phyloP scores from a whole-genome alignment of 2,113 vertebrate species.

The Anhinga rufa region DNA sequence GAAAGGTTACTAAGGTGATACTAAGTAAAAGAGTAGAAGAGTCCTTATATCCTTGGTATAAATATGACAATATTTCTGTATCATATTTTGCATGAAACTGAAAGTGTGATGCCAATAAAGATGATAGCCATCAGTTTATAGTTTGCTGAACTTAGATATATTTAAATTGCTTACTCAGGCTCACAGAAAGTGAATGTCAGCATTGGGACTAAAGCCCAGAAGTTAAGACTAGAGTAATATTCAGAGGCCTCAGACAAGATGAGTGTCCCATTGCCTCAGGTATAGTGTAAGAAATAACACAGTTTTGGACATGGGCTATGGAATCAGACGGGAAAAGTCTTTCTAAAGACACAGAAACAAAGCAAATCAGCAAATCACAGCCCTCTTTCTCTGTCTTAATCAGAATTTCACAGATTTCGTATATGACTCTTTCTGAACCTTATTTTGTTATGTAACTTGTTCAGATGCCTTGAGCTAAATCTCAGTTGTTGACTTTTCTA shows the following conservation, averaged over 20 bases:
- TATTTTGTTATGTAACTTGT: not conserved
- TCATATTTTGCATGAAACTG: not conserved
- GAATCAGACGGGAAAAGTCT: not conserved
- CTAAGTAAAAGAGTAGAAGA: not conserved
- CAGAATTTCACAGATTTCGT: not conserved
- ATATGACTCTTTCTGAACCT: not conserved
- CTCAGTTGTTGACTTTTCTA: not conserved
- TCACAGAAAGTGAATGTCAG: not conserved
- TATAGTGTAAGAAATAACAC: not conserved
- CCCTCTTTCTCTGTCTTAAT: not conserved
- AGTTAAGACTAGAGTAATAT: not conserved
- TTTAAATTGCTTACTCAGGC: not conserved
- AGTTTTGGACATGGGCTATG: not conserved
- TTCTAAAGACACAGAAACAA: not conserved
- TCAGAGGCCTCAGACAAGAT: not conserved
- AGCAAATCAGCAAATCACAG: not conserved
- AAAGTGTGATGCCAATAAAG: not conserved
- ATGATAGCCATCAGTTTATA: not conserved
- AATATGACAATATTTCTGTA: not conserved
- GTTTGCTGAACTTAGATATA: not conserved
- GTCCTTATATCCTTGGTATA: not conserved
- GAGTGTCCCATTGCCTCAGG: not conserved
- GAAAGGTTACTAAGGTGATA: not conserved
- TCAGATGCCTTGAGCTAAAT: not conserved
- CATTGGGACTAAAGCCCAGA: not conserved